Conservation (phyloP, 2,113 vertebrate species). For the Columbina picui region DNA sequence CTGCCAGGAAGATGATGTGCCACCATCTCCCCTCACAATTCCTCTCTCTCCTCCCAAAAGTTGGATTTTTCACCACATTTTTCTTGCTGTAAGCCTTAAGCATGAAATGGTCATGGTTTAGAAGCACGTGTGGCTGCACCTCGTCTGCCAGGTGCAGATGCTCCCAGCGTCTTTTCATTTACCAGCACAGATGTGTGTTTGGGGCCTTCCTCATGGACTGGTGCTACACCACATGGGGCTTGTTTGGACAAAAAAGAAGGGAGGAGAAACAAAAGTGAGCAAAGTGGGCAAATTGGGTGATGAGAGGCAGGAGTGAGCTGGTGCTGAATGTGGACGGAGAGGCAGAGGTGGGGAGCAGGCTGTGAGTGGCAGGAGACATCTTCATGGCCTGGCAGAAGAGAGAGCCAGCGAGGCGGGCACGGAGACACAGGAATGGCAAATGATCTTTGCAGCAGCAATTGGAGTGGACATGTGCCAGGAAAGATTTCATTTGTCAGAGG, state of each 20-base stretch:
- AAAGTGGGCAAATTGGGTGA: neutral
- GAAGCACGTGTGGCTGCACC: neutral
- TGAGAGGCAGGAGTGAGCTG: neutral
- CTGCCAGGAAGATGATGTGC: neutral
- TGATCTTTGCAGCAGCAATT: neutral
- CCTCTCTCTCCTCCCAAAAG: neutral
- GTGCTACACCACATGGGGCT: neutral
- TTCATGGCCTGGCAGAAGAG: neutral
- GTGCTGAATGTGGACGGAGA: neutral
- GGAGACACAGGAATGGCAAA: neutral
- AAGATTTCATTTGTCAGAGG: neutral
- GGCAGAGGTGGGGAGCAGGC: neutral
- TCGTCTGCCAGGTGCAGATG: neutral
- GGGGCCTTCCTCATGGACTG: neutral
- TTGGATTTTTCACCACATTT: neutral
- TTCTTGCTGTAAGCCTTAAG: neutral
- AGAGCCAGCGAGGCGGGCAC: neutral
- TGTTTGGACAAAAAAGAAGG: neutral
- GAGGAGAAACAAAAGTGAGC: neutral
- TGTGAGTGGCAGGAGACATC: neutral
- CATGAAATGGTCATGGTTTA: accelerated
- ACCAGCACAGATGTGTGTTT: neutral
- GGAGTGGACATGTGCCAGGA: slow-evolving; percentile 30
- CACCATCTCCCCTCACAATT: neutral
- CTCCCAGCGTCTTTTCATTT: neutral